Percentiles rank a stretch among this genome's conserved stretches.
phyloP scores from a whole-genome alignment of 2,113 vertebrate genomes.

The Garra rufa region DNA sequence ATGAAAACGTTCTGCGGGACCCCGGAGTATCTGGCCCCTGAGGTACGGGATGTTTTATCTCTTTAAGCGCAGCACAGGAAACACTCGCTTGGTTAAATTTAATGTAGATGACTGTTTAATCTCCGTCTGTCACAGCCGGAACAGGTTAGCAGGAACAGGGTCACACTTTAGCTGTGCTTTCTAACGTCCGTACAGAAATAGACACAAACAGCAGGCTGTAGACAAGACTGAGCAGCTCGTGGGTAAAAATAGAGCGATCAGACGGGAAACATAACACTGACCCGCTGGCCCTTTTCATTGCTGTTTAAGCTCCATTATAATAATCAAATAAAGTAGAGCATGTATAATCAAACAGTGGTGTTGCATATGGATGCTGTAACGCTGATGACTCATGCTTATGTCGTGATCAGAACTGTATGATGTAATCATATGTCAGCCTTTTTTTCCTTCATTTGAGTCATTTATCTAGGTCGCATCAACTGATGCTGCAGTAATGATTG shows the following conservation, averaged over 20 bases:
- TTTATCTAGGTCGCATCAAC: background rate
- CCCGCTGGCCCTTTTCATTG: no score
- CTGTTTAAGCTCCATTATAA: background rate
- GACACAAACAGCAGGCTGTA: background rate
- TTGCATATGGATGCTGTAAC: background rate
- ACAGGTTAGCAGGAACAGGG: conserved; percentile 13
- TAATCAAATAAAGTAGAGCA: background rate
- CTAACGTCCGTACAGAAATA: background rate
- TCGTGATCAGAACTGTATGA: background rate
- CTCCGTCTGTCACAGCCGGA: background rate
- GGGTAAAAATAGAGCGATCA: conserved; percentile 18
- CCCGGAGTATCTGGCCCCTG: conserved; percentile 93
- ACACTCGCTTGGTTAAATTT: background rate
- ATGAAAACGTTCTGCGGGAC: conserved; percentile 99
- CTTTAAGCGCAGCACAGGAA: background rate
- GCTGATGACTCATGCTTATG: background rate
- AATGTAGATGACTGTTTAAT: background rate
- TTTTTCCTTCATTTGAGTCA: background rate
- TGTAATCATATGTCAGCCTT: background rate
- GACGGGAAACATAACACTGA: background rate
- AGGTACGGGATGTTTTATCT: conserved; percentile 74
- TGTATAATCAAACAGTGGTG: background rate
- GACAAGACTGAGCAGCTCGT: background rate
- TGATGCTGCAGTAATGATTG: background rate
- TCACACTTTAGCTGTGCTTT: background rate